Conservation (phyloP, 2,797 vertebrate genomes). For the Myripristis jacobus region DNA sequence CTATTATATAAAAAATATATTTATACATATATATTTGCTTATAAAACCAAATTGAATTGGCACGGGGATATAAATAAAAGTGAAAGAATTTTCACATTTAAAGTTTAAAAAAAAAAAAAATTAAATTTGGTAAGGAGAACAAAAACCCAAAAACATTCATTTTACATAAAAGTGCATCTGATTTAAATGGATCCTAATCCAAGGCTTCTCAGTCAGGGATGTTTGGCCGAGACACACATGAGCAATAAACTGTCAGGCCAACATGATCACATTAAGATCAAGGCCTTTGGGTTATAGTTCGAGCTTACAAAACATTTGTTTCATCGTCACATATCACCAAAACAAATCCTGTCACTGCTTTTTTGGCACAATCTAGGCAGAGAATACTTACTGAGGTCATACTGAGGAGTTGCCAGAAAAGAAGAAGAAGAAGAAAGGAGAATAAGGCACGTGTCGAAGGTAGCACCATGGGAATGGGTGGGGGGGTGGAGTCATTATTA, state of each 20-base stretch:
- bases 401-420: constrained; percentile 10
- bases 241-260: constrained; percentile 18
- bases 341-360: not conserved
- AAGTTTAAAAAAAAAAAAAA: constrained; percentile 80
- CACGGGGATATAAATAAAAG: constrained; percentile 91
- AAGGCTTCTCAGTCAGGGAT: constrained; percentile 43
- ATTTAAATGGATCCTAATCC: constrained; percentile 60
- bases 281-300: constrained; percentile 23
- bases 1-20: constrained; percentile 89
- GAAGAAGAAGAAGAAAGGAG: constrained; percentile 1
- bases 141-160: constrained; percentile 90
- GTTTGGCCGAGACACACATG: constrained; percentile 36
- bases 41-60: constrained; percentile 86
- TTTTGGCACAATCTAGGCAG: constrained; percentile 42
- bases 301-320: constrained; percentile 20
- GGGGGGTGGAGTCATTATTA: no score
- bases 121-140: constrained; percentile 71
- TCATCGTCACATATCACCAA: constrained; percentile 16
- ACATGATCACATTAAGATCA: constrained; percentile 28
- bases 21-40: constrained; percentile 89
- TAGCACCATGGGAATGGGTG: not conserved
- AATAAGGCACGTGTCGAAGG: constrained; percentile 11
- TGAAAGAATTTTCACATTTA: constrained; percentile 89
- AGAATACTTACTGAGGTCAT: constrained; percentile 21
- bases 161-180: constrained; percentile 90